Evolutionary conservation across 2,113 vertebrate species (phyloP), one percentile per base, ranked within the genome.

Genomic region (Clinocottus analis): DNA sequence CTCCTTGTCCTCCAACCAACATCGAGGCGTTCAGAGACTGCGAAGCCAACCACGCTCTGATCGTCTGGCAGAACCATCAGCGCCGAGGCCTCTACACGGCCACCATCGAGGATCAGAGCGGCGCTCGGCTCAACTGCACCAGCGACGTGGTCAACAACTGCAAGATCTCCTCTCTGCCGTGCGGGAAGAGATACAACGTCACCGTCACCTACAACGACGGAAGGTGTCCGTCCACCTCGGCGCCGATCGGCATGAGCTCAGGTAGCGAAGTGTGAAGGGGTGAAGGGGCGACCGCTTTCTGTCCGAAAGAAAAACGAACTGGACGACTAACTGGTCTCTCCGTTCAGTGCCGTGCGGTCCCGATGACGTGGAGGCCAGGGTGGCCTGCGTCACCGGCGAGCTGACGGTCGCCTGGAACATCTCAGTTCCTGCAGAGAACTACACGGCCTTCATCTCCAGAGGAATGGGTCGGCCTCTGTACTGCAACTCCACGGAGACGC

Each of bases 1-100:
- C 90, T 12, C 88, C 94, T 1, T 95, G 94, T 66, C 79, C 91
- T 41, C 94, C 95, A 19, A 60, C 80, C 14, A 73, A 84, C 21
- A 56, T 93, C 6, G 10, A 79, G 25, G 92, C 84, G 5, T 53
- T 69, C 17, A 85, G 71, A 75, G 85, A 94, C 82, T 95, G 93
- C 25, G 68, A 82, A 0, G 72, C 60, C 27, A 92, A 93, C 70
- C 55, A 72, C 0, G 92, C 86, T 14, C 35, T 86, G 33, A 84
- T 94, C n/a, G 68, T 72, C 47, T 95, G 94, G 94, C 82, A 93
- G 73, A 77, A 87, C 66, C 61, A 75, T 68, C 85, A 77, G 78
- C 16, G 77, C 11, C 71, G 55, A 1, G 83, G 90, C 29, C 19
- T 63, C 47, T 92, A 94, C 80, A 92, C 76, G 0, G 93, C 89